Base-by-base conservation (phyloP, 2,113 vertebrate genomes). In the Octodon degus region DNA sequence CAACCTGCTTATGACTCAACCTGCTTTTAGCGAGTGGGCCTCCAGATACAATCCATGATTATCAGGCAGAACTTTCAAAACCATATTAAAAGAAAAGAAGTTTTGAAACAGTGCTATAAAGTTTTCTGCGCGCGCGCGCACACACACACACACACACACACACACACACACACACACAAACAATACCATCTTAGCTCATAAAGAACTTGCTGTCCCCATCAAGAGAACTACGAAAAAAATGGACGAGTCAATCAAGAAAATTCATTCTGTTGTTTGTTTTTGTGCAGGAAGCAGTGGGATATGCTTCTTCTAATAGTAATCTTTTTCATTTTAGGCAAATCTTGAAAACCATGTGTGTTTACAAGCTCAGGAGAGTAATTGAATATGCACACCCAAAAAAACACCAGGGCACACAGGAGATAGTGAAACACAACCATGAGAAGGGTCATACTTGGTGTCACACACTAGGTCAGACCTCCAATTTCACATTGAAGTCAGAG, bases 1-100 rank as follows among this genome's bases (percentile, higher is more conserved):
- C 43, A 98, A 94, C 89, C 86, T 58, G 86, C 72, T 86, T 95
- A 97, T 97, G 96, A 97, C 95, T 97, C 97, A 97, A 94, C 89
- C 77, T 93, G 94, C 93, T 97, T 97, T 98, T 96, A 97, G 93
- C 37, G 40, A 98, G 97, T 94, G 89, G 89, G 94, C 86, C 74
- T 97, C 74, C 37, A 91, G 68, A 93, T 91, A 96, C 91, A 97
- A 95, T 91, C 50, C 93, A 50, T 2, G 17, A 97, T 97, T 88
- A 96, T 94, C 87, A 96, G 67, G 65, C 80, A 94, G 89, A 98
- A 93, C 89, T 96, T 97, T 95, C n/a, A 92, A 97, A 97, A 97
- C 77, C 40, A 70, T 55, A 86, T 65, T 93, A 55, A 87, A 95
- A 90, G 88, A 88, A 97, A 96, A 93, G 58, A 91, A 90, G 68